Conservation (phyloP, 2,113 vertebrate genomes). For the Lampris megalopsis region DNA sequence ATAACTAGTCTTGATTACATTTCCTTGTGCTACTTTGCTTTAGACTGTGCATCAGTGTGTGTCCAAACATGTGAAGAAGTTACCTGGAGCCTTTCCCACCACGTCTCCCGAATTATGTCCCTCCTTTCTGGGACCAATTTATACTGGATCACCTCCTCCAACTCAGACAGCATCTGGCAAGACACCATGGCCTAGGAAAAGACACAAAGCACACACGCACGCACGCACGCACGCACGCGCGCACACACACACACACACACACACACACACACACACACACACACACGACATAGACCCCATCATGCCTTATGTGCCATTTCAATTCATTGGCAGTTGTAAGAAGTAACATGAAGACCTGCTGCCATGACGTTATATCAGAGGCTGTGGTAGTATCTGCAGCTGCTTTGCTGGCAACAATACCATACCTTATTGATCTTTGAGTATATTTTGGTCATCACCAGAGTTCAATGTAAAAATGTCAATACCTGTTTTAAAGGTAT, state of each 20-base stretch:
- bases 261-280: conserved; percentile 27
- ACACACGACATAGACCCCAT: not conserved
- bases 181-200: conserved; percentile 95
- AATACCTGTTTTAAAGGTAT: not conserved
- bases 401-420: not conserved
- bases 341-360: no score
- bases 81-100: conserved; percentile 99
- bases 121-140: conserved; percentile 97
- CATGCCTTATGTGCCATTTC: not conserved
- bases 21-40: conserved; percentile 17
- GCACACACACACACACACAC: not conserved
- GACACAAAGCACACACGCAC: not conserved
- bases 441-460: not conserved
- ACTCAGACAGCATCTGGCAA: conserved; percentile 98
- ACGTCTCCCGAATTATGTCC: conserved; percentile 98
- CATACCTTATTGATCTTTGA: not conserved
- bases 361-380: no score
- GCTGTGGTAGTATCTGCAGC: not conserved
- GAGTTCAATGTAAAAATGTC: not conserved
- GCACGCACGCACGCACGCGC: not conserved
- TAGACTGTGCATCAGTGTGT: conserved; percentile 6
- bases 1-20: conserved; percentile 62
- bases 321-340: not conserved
- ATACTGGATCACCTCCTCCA: conserved; percentile 99
- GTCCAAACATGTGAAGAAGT: conserved; percentile 27